Conservation (phyloP, 2,113 vertebrate genomes). For the Peromyscus californicus region DNA sequence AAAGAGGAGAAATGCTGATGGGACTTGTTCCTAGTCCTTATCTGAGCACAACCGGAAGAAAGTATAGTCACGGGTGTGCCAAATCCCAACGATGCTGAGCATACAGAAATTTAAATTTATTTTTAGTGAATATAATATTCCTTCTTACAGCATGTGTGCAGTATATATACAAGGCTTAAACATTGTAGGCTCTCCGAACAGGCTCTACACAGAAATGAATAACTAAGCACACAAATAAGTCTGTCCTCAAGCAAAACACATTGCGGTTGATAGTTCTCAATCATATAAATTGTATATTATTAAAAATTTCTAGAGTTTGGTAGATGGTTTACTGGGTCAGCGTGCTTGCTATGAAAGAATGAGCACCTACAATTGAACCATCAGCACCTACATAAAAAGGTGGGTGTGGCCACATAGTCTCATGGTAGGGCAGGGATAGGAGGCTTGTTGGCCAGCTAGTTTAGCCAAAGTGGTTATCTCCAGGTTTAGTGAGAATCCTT, state of each 20-base stretch:
- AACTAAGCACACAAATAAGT: not conserved
- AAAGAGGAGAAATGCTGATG: not conserved
- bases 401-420: not conserved
- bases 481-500: not conserved
- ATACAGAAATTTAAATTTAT: not conserved
- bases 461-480: not conserved
- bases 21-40: not conserved
- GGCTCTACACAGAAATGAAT: not conserved
- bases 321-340: no score
- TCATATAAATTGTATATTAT: not conserved
- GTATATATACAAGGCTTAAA: not conserved
- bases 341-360: no score
- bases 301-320: not conserved
- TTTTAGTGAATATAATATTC: not conserved
- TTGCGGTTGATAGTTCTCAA: not conserved
- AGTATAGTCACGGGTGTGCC: rapidly evolving
- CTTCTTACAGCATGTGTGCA: not conserved
- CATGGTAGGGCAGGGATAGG: not conserved
- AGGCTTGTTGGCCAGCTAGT: not conserved
- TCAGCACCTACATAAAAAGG: not conserved
- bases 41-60: not conserved
- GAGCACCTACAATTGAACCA: not conserved
- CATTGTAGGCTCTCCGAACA: not conserved
- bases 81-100: not conserved
- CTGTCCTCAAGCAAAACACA: not conserved